Base-by-base conservation (phyloP, 1,140 invertebrate genomes). In the Diorhabda elongata region DNA sequence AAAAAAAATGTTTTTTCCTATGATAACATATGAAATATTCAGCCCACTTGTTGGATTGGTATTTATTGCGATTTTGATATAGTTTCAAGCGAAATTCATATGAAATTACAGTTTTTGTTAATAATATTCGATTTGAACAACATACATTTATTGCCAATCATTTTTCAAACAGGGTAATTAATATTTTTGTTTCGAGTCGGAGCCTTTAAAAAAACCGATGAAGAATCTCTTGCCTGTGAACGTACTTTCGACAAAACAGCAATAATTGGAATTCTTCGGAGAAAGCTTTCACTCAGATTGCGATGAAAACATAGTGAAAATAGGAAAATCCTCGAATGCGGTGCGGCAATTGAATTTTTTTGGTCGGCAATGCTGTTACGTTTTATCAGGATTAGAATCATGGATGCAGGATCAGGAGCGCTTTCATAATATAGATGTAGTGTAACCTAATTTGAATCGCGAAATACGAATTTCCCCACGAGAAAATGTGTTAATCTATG, bases 251-350 rank as follows among this genome's bases (percentile, higher is more conserved):
- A 61, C 47, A 52, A 61, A 61, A 61, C 59, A 43, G 26, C 59
- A 61, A 61, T 61, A 61, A 61, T 61, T 61, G 59, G 59, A 61
- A 61, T 61, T 61, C 59, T 61, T 61, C 42, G 42, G 59, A 43
- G 59, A 61, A 58, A 61, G 59, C 59, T 61, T 61, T 61, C 59
- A 61, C 59, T 43, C 26, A 43, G 42, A 61, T 43, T 61, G 41
- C 59, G 59, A 61, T 61, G 42, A 7, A 61, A 61, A 61, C 42
- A 61, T 61, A 61, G 59, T 61, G 26, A 61, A 61, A 61, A 61
- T 7, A 61, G 59, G 26, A 61, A 61, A 61, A 61, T 61, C 59
- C 26, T 58, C 26, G 42, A 42, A 61, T 41, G 7, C 42, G 59
- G 59, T 26, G 59, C 7, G 59, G 11, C 42, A 61, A 61, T 61